phyloP scores from a whole-genome alignment of 1,140 invertebrate species.

The Hypsibius dujardini region DNA sequence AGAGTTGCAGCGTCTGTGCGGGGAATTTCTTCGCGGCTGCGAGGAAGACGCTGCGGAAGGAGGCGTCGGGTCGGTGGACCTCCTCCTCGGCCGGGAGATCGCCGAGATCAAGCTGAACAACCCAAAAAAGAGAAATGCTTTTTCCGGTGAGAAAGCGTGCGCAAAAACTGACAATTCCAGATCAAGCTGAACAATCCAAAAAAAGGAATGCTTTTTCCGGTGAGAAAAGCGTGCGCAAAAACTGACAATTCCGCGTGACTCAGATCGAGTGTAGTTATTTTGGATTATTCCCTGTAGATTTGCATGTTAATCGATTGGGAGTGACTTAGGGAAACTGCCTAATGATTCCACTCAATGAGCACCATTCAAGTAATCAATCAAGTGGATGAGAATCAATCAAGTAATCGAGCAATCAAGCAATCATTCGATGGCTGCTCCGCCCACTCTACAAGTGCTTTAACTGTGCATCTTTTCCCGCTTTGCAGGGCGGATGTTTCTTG shows the following conservation, averaged over 20 bases:
- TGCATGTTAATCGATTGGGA: too few species aligned
- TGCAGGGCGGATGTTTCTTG: slow-evolving; percentile 43
- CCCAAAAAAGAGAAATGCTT: too few species aligned
- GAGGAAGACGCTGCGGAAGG: neutral
- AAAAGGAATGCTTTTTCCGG: too few species aligned
- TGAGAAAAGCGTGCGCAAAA: too few species aligned
- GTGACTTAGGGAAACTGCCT: too few species aligned
- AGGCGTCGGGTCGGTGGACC: neutral
- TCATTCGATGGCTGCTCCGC: too few species aligned
- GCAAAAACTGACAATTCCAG: neutral
- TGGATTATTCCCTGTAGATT: neutral
- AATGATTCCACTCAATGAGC: too few species aligned
- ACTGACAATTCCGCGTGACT: neutral
- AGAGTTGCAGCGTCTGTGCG: neutral
- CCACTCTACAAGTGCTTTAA: too few species aligned
- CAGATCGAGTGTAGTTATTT: neutral
- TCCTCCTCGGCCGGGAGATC: neutral
- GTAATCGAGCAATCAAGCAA: too few species aligned
- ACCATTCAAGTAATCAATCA: too few species aligned
- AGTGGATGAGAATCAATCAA: too few species aligned
- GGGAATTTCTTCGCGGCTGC: neutral
- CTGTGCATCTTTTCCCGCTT: slow-evolving; percentile 21
- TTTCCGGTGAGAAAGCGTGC: too few species aligned
- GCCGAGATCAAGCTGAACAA: neutral
- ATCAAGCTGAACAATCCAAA: neutral